These are phyloP conservation scores for Troglohyphantes excavatus DNA, from an alignment of 2,888 invertebrate species.

Conservation along the genomic window DNA sequence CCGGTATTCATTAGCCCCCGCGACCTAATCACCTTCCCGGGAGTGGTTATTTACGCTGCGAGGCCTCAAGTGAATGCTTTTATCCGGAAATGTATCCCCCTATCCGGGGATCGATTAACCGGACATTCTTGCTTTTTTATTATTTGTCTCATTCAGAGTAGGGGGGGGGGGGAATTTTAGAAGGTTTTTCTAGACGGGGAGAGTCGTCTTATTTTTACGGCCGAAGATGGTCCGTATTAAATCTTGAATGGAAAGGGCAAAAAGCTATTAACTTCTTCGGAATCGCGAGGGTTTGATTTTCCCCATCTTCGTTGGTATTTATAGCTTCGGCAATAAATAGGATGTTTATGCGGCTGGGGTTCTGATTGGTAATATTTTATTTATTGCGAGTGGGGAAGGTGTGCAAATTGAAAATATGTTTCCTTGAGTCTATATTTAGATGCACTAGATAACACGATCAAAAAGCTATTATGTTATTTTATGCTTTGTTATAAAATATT, in stretches of 20 bases:
- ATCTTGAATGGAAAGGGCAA: conserved; percentile 38
- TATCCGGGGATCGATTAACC: conserved; percentile 36
- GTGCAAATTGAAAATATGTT: not conserved
- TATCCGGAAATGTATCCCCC: conserved; percentile 30
- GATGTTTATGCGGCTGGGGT: conserved; percentile 13
- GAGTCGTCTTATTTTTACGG: conserved; percentile 15
- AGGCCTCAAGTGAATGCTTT: conserved; percentile 41
- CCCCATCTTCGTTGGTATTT: conserved; percentile 23
- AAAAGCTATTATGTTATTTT: too few species aligned
- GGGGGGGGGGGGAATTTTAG: too few species aligned
- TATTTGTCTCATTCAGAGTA: conserved; percentile 24
- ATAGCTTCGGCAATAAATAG: conserved; percentile 34
- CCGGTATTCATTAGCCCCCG: conserved; percentile 52
- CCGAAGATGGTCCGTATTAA: conserved; percentile 43
- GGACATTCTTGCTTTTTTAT: conserved; percentile 24
- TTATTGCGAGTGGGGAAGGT: not conserved
- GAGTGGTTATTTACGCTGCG: conserved; percentile 43
- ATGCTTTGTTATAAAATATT: too few species aligned
- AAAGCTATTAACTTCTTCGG: conserved; percentile 47
- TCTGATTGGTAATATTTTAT: conserved; percentile 20
- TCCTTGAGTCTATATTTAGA: too few species aligned
- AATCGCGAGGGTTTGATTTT: conserved; percentile 35
- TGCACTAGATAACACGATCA: too few species aligned
- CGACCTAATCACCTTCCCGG: conserved; percentile 48
- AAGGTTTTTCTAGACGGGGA: conserved; percentile 1